Base-by-base conservation (phyloP, 2,888 invertebrate species). In the Meiosimyza platycephala region DNA sequence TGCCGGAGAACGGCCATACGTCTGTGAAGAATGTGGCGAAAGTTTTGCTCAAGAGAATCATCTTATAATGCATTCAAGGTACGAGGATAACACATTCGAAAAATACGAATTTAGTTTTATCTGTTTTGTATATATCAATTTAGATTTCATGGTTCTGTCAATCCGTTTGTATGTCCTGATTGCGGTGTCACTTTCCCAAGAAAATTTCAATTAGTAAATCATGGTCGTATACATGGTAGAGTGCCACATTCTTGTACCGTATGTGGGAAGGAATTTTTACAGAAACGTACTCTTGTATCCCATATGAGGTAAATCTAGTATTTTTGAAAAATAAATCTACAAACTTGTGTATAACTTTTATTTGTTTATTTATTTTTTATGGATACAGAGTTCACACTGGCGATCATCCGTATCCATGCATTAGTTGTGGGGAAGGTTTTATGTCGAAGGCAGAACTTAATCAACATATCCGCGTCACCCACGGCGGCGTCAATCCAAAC, bases 131-230 rank as follows among this genome's bases (percentile, higher is more conserved):
- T 40, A 54, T 28, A 67, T 6, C 28, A 13, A 65, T 72, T 52
- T 76, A 86, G 96, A 76, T 96, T 96, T 88, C 97, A 97, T 88
- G 97, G 96, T n/a, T 98, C 98, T 9, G 92, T 97, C 82, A 95
- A 96, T 82, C 98, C 98, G 13, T 98, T 97, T 88, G 94, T 94
- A 79, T 98, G 98, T 87, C 92, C 93, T 70, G 95, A 95, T 84
- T 98, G 98, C 84, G 94, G 94, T 28, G 93, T 92, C 69, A 93
- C 94, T 74, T 95, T 95, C 88, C 93, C 94, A 73, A 90, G 95
- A 76, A 95, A 95, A 89, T 95, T 95, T 88, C 94, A 95, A 86
- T 89, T 95, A 78, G 94, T 95, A 63, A 94, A 94, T 87, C 95
- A 95, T 87, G 94, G 93, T 13, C 90, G 94, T 9, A 90, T 94